Evolutionary conservation across 2,113 vertebrate species (phyloP).

Genomic region (Brachyistius frenatus): DNA sequence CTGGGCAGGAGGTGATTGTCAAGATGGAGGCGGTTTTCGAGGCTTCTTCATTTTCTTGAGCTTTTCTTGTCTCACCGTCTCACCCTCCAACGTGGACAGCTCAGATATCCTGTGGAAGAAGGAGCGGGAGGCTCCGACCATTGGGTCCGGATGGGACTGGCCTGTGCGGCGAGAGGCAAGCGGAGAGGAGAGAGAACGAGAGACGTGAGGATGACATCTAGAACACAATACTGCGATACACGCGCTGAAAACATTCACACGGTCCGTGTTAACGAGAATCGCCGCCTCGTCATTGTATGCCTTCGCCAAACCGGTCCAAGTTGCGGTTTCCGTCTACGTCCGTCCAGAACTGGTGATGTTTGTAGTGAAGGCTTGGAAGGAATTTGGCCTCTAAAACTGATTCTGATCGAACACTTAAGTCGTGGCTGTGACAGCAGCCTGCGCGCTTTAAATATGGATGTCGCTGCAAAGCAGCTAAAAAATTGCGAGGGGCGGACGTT

Average conservation of each 20-base stretch:
- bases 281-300: no score
- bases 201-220: neutral
- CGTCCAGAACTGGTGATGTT: no score
- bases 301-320: no score
- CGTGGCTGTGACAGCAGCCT: no score
- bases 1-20: conserved; percentile 64
- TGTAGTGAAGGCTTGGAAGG: no score
- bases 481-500: no score
- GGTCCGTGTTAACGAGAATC: no score
- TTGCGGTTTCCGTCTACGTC: no score
- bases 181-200: neutral
- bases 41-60: conserved; percentile 75
- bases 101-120: conserved; percentile 81
- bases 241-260: neutral
- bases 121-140: conserved; percentile 72
- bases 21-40: conserved; percentile 69
- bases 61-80: conserved; percentile 81
- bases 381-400: no score
- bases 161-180: conserved; percentile 39
- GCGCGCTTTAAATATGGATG: no score
- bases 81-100: conserved; percentile 77
- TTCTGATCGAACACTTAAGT: no score
- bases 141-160: conserved; percentile 76
- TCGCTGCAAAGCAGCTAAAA: no score
- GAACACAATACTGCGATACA: neutral